Conservation (phyloP, 2,113 vertebrate genomes). For the Cyprinodon variegatus region DNA sequence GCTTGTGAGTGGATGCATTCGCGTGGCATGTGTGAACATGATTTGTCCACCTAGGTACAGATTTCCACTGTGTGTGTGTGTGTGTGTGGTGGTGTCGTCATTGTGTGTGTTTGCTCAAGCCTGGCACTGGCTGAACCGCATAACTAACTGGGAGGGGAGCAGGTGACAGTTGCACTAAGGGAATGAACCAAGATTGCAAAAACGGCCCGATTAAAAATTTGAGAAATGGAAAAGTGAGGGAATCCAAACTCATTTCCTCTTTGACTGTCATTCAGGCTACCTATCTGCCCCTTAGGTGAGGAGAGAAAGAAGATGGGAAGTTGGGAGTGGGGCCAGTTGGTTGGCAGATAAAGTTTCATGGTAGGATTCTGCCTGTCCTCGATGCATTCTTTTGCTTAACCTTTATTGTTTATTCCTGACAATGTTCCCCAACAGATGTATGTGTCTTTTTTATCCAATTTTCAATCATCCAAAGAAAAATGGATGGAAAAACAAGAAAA, state of each 20-base stretch:
- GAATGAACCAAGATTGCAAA: slow-evolving; percentile 81
- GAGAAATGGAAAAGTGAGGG: slow-evolving; percentile 70
- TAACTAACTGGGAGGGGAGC: slow-evolving; percentile 76
- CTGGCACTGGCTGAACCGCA: slow-evolving; percentile 69
- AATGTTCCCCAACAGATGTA: too few species aligned
- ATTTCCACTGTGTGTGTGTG: slow-evolving; percentile 27
- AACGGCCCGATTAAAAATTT: slow-evolving; percentile 76
- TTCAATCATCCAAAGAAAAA: too few species aligned
- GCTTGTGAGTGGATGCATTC: slow-evolving; percentile 57
- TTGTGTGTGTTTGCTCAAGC: slow-evolving; percentile 34
- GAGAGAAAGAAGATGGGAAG: slow-evolving; percentile 34
- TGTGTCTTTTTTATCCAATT: too few species aligned
- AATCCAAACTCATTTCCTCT: slow-evolving; percentile 79
- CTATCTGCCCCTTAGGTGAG: slow-evolving; percentile 70
- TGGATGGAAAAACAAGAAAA: too few species aligned
- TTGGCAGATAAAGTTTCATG: slow-evolving; percentile 52
- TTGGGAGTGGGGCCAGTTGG: slow-evolving; percentile 63
- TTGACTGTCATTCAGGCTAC: slow-evolving; percentile 67
- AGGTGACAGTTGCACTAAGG: slow-evolving; percentile 80
- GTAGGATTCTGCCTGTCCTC: too few species aligned
- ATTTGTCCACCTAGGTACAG: slow-evolving; percentile 65
- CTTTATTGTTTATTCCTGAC: not conserved
- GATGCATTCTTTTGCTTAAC: slow-evolving; percentile 9
- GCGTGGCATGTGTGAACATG: slow-evolving; percentile 61
- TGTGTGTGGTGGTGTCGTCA: slow-evolving; percentile 21